These are phyloP conservation scores for Nasua narica DNA, from an alignment of 2,797 vertebrate species.

Conservation along the genomic window DNA sequence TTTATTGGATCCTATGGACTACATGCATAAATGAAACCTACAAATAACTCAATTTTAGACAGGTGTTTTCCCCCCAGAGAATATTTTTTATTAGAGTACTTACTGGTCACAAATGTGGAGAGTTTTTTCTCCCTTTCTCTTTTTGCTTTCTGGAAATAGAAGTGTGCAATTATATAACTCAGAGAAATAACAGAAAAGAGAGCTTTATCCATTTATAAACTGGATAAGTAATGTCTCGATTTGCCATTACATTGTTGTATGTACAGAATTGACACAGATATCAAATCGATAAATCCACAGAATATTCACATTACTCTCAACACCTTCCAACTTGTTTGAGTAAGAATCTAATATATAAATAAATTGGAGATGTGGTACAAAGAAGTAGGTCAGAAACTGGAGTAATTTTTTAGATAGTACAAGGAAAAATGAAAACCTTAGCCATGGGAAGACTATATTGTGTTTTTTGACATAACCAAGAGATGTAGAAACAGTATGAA, in stretches of 20 bases:
- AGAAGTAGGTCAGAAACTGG: slow-evolving; percentile 6
- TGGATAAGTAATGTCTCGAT: background rate
- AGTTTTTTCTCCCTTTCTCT: background rate
- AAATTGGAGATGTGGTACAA: slow-evolving; percentile 4
- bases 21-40: background rate
- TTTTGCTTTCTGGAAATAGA: background rate
- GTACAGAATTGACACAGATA: slow-evolving; percentile 2
- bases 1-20: background rate
- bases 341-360: background rate
- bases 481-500: background rate
- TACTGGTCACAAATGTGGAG: background rate
- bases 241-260: background rate
- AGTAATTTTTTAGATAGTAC: background rate
- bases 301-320: slow-evolving; percentile 15
- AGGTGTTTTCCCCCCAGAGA: background rate
- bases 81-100: background rate
- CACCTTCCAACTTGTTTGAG: background rate
- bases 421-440: slow-evolving; percentile 28
- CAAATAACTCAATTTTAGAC: background rate
- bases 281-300: background rate
- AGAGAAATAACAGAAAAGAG: background rate
- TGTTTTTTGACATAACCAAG: background rate
- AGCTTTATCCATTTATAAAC: background rate
- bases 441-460: background rate
- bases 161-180: background rate